These are phyloP conservation scores for Puntigrus tetrazona DNA, from an alignment of 2,113 vertebrate genomes.

Conservation along the genomic window DNA sequence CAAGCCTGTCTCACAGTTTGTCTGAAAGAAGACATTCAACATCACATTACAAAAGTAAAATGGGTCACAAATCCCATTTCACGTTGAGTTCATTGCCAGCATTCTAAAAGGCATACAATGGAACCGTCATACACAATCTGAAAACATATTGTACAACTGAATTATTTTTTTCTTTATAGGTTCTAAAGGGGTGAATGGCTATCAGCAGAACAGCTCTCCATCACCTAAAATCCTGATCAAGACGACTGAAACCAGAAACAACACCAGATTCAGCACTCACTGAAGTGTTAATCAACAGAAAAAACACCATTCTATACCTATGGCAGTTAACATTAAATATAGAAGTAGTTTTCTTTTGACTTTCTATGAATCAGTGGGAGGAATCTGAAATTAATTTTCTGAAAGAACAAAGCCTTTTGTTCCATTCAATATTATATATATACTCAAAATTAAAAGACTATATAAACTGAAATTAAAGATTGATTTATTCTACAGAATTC, in stretches of 20 bases:
- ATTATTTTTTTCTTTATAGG: slow-evolving; percentile 50
- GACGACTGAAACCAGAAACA: slow-evolving; percentile 73
- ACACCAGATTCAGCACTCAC: slow-evolving; percentile 67
- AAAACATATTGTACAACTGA: neutral
- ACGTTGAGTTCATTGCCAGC: neutral
- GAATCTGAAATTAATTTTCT: neutral
- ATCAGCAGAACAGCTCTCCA: slow-evolving; percentile 66
- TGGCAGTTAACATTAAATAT: neutral
- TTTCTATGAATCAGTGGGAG: slow-evolving; percentile 17
- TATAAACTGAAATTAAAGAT: neutral
- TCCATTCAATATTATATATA: neutral
- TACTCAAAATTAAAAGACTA: neutral
- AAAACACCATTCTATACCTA: neutral
- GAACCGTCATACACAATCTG: neutral
- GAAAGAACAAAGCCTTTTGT: neutral
- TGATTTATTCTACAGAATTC: neutral
- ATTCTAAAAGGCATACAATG: neutral
- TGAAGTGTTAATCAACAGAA: slow-evolving; percentile 42
- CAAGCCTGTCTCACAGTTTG: neutral
- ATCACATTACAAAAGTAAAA: neutral
- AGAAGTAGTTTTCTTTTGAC: slow-evolving; percentile 16
- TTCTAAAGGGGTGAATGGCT: slow-evolving; percentile 67
- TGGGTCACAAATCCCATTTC: neutral
- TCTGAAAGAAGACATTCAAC: neutral
- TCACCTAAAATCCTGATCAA: slow-evolving; percentile 75